These are phyloP conservation scores for Manis javanica DNA, from an alignment of 2,797 vertebrate genomes.

Conservation along the genomic window DNA sequence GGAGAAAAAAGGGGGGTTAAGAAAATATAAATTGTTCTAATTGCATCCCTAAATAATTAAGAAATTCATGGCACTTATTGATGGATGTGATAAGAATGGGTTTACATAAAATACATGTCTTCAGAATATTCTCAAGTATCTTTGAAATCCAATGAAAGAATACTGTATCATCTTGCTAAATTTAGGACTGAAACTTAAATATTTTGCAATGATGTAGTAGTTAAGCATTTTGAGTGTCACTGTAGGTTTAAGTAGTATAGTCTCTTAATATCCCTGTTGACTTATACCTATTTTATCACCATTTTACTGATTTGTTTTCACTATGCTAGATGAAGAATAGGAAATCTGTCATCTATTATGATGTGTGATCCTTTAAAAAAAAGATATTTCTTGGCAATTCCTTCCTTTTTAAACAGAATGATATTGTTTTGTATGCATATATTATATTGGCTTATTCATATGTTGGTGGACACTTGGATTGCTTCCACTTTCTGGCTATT, in stretches of 20 bases:
- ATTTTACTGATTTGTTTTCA: neutral
- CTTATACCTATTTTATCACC: neutral
- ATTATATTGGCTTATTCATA: neutral
- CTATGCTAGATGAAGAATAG: neutral
- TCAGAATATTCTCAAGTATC: neutral
- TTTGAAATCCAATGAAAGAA: neutral
- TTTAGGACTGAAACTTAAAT: neutral
- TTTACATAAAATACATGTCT: neutral
- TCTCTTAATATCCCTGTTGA: neutral
- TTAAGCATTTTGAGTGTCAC: neutral
- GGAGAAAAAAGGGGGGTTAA: neutral
- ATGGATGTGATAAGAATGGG: neutral
- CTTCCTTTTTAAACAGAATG: constrained; percentile 1
- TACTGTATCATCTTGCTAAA: constrained; percentile 5
- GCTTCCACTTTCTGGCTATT: neutral
- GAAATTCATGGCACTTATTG: neutral
- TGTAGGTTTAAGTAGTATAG: neutral
- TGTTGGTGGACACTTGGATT: neutral
- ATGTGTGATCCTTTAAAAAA: neutral
- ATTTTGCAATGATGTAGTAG: neutral
- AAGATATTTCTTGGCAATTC: neutral
- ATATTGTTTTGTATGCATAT: neutral
- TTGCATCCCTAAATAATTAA: neutral
- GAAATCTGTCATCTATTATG: neutral
- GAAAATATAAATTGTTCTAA: neutral